Percentiles rank a stretch among this genome's conserved stretches.
phyloP scores from a whole-genome alignment of 2,888 invertebrate genomes.

The Pseudococcus longispinus region DNA sequence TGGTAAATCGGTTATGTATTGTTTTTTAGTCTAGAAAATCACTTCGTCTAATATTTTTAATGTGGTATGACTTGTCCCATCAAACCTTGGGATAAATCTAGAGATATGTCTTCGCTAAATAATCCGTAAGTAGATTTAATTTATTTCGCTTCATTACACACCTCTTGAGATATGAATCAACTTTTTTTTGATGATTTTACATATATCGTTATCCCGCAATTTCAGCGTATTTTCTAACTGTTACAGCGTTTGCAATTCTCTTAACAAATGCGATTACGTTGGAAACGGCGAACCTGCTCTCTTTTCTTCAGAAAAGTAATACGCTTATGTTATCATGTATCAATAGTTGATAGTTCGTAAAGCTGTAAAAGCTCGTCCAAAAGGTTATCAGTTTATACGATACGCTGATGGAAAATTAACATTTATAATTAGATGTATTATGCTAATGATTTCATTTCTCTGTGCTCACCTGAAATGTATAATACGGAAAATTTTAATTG shows the following conservation, averaged over 20 bases:
- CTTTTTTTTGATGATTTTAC: not conserved
- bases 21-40: too few relatives aligned
- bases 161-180: not conserved
- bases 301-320: constrained; percentile 25
- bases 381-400: constrained; percentile 10
- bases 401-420: not conserved
- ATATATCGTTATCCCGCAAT: not conserved
- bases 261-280: not conserved
- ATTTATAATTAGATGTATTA: not conserved
- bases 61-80: constrained; percentile 22
- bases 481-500: not conserved
- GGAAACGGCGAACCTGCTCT: not conserved
- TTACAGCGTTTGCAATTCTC: not conserved
- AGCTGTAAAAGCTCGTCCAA: not conserved
- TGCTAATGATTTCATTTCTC: not conserved
- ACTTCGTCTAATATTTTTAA: not conserved
- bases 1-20: too few relatives aligned
- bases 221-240: not conserved
- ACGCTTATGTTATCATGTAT: not conserved
- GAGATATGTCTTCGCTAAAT: constrained; percentile 19
- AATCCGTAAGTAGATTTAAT: not conserved
- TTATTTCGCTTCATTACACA: not conserved
- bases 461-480: not conserved
- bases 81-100: constrained; percentile 23
- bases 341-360: not conserved